phyloP scores from a whole-genome alignment of 2,797 vertebrate species.

The Enteromius viviparus region DNA sequence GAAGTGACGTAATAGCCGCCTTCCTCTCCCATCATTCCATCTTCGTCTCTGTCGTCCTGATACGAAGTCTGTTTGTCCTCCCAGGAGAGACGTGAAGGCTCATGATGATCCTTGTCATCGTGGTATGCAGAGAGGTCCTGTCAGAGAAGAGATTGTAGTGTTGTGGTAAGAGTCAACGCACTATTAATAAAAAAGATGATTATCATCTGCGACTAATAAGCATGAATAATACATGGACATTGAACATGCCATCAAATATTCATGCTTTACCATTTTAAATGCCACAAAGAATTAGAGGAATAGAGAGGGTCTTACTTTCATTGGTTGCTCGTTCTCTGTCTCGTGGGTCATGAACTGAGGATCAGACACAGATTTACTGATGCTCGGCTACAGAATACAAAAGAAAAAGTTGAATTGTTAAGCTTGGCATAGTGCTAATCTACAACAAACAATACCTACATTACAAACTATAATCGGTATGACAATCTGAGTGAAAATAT shows the following conservation, averaged over 20 bases:
- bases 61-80: slow-evolving; percentile 71
- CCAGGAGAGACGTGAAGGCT: slow-evolving; percentile 64
- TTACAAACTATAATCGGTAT: neutral
- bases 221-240: neutral
- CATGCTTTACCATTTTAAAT: slow-evolving; percentile 22
- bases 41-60: slow-evolving; percentile 38
- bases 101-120: slow-evolving; percentile 47
- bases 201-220: slow-evolving; percentile 10
- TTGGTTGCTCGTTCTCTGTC: slow-evolving; percentile 67
- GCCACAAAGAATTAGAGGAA: slow-evolving; percentile 18
- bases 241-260: slow-evolving; percentile 27
- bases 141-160: neutral
- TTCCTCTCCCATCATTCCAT: neutral
- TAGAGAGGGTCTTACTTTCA: slow-evolving; percentile 67
- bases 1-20: slow-evolving; percentile 17
- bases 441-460: neutral
- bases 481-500: neutral
- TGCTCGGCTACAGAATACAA: slow-evolving; percentile 52
- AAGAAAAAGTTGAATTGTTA: neutral
- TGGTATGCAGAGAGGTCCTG: slow-evolving; percentile 75
- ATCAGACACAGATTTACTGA: slow-evolving; percentile 5
- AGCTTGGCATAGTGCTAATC: neutral
- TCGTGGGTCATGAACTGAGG: slow-evolving; percentile 50
- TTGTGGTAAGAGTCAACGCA: slow-evolving; percentile 25
- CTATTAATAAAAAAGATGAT: neutral